These are phyloP conservation scores for Ammospiza nelsoni DNA, from an alignment of 2,113 vertebrate genomes.

Conservation along the genomic window DNA sequence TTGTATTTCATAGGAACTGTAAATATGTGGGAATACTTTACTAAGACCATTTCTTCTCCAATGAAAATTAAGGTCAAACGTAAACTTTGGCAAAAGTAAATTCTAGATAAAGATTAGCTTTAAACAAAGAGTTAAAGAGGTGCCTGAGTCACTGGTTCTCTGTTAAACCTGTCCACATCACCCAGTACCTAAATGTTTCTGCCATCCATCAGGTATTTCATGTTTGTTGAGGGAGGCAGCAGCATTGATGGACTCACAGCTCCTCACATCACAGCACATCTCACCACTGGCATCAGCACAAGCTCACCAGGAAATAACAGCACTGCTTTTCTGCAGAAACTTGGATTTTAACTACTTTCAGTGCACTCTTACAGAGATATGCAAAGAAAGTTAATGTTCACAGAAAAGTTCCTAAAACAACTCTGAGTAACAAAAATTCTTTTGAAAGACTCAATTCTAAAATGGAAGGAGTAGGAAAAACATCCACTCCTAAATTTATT, in stretches of 20 bases:
- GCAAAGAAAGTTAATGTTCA: not conserved
- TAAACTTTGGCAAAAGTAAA: not conserved
- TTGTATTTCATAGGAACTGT: not conserved
- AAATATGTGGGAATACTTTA: not conserved
- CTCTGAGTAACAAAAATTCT: not conserved
- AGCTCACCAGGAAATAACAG: not conserved
- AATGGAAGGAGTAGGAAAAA: not conserved
- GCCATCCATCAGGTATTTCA: not conserved
- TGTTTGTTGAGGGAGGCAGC: not conserved
- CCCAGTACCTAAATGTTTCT: not conserved
- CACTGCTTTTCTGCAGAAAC: not conserved
- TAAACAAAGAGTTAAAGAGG: not conserved
- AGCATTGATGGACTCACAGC: not conserved
- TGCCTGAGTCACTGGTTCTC: not conserved
- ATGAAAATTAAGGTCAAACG: not conserved
- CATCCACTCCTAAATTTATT: not conserved
- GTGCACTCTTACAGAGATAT: not conserved
- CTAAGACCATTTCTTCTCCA: not conserved
- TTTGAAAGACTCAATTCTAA: not conserved
- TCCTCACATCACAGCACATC: not conserved
- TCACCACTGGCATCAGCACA: accelerated
- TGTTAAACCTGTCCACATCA: not conserved
- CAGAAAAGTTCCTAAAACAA: not conserved
- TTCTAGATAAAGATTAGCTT: not conserved
- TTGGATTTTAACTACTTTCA: not conserved